A percentile compares a stretch with the other conserved stretches of the same genome.
Evolutionary conservation across 1,140 invertebrate species (phyloP).

Genomic region (Brachionus calyciflorus): DNA sequence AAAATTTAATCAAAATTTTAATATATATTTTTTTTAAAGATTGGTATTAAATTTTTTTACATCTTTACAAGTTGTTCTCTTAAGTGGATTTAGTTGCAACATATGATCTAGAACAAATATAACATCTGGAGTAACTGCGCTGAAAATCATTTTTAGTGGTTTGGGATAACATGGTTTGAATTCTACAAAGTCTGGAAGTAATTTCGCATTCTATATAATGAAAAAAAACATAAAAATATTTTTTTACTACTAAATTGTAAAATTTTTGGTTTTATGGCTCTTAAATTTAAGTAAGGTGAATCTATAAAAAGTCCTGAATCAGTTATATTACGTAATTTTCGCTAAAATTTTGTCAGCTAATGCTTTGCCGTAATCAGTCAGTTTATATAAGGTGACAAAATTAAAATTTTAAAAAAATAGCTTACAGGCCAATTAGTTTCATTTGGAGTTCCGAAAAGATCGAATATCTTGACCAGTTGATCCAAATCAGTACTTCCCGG

Average conservation of each 20-base stretch:
- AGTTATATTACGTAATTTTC: no score
- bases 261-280: no score
- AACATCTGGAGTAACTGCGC: conserved; percentile 88
- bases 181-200: conserved; percentile 83
- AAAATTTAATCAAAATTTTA: neutral
- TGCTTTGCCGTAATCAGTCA: no score
- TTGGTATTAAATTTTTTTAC: conserved; percentile 62
- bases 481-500: conserved; percentile 95
- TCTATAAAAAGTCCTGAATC: no score
- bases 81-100: conserved; percentile 78
- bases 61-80: conserved; percentile 77
- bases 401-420: no score
- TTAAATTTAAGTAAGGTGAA: no score
- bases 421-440: conserved; percentile 78
- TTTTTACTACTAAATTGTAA: no score
- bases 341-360: no score
- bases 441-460: conserved; percentile 82
- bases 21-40: neutral
- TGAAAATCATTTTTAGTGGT: conserved; percentile 85
- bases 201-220: conserved; percentile 68
- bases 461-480: conserved; percentile 90
- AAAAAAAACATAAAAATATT: no score
- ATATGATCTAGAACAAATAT: conserved; percentile 76
- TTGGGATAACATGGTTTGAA: conserved; percentile 82
- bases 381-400: no score